phyloP scores from a whole-genome alignment of 2,797 vertebrate species.

The Anableps anableps region DNA sequence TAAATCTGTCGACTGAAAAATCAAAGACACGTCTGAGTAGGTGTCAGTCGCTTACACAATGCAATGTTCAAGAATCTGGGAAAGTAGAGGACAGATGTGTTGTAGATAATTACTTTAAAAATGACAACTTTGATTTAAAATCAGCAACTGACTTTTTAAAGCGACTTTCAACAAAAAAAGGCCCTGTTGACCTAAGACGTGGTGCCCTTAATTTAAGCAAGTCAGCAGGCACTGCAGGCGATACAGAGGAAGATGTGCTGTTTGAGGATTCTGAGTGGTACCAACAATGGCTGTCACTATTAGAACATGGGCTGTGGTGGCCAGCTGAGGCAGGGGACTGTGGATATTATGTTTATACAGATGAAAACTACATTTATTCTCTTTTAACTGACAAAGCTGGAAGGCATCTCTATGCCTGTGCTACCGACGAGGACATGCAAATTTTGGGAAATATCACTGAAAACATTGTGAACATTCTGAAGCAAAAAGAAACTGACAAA shows the following conservation, averaged over 20 bases:
- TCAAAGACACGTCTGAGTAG: constrained; percentile 74
- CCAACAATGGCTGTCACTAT: constrained; percentile 90
- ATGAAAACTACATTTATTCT: constrained; percentile 92
- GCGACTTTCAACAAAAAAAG: constrained; percentile 81
- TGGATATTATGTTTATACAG: constrained; percentile 93
- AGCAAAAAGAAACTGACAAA: constrained; percentile 81
- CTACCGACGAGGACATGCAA: constrained; percentile 82
- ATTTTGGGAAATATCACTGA: constrained; percentile 79
- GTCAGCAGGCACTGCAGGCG: constrained; percentile 73
- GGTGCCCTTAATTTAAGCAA: constrained; percentile 85
- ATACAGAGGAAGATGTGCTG: constrained; percentile 75
- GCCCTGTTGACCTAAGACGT: constrained; percentile 85
- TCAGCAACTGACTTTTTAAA: constrained; percentile 80
- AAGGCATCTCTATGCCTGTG: constrained; percentile 89
- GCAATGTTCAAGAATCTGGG: constrained; percentile 63
- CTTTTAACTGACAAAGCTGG: constrained; percentile 92
- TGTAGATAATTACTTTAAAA: constrained; percentile 54
- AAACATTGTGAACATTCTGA: constrained; percentile 76
- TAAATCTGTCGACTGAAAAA: constrained; percentile 88
- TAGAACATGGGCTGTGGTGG: constrained; percentile 96
- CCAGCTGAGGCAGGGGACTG: constrained; percentile 91
- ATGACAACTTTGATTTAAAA: constrained; percentile 75
- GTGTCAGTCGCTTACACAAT: constrained; percentile 78
- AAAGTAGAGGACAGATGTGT: constrained; percentile 65
- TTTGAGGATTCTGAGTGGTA: constrained; percentile 87